Conservation (phyloP, 2,888 invertebrate genomes). For the Gryllus longicercus region DNA sequence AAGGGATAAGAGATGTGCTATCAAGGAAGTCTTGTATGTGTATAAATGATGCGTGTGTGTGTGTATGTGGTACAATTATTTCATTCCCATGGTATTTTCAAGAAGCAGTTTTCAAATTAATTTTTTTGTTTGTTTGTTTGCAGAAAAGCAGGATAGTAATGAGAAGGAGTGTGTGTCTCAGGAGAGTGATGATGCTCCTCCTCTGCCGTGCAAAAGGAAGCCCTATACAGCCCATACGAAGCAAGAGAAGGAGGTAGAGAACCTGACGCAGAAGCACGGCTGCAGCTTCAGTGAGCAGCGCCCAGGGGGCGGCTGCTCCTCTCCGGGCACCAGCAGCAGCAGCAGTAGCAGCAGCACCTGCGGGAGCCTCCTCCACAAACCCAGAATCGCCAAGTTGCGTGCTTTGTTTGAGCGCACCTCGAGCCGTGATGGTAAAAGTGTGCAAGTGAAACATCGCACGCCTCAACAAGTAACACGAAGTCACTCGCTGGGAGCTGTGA, state of each 20-base stretch:
- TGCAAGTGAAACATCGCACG: constrained; percentile 33
- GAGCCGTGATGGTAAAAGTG: constrained; percentile 36
- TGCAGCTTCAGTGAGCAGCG: constrained; percentile 36
- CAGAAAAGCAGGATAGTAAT: constrained; percentile 42
- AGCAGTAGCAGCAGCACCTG: constrained; percentile 24
- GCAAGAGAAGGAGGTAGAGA: constrained; percentile 44
- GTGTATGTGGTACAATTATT: constrained; percentile 5
- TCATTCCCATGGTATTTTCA: too few species aligned
- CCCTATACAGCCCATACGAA: constrained; percentile 40
- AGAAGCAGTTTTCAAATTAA: too few species aligned
- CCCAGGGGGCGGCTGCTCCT: constrained; percentile 37
- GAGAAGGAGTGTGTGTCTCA: constrained; percentile 34
- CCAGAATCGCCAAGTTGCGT: constrained; percentile 45
- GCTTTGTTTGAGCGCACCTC: constrained; percentile 44
- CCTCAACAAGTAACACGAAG: constrained; percentile 39
- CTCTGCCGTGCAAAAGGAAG: constrained; percentile 41
- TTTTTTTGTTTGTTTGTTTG: neutral
- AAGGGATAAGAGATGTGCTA: too few species aligned
- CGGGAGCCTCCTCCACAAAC: constrained; percentile 40
- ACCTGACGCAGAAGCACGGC: constrained; percentile 40
- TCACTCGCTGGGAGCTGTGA: constrained; percentile 40
- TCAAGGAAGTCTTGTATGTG: too few species aligned
- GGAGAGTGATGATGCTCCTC: constrained; percentile 38
- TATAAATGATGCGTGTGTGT: too few species aligned
- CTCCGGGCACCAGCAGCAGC: constrained; percentile 31